Evolutionary conservation across 2,888 invertebrate genomes (phyloP), one percentile per base, ranked within the genome.

Genomic region (Argyresthia albistria): DNA sequence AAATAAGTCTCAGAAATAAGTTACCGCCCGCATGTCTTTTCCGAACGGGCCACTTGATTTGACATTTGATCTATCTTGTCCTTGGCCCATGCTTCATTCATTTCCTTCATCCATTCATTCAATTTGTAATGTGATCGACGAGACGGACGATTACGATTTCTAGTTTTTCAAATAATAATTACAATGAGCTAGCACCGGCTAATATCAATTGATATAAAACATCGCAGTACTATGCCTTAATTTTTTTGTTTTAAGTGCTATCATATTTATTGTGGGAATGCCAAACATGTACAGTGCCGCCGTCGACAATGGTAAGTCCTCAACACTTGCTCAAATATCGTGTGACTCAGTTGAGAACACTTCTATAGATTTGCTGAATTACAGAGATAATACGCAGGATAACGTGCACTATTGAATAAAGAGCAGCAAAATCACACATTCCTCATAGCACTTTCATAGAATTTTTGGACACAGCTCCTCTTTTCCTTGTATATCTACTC

Each of bases 221-320:
- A 76, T 66, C 72, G 66, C 63, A 70, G 59, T 84, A 84, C 73
- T 84, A 86, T 87, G 84, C 76, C 83, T 76, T 87, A 80, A 80
- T 61, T 70, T 66, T 71, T 73, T 76, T 61, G 69, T 66, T 71
- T 73, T 76, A 25, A 74, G 67, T 77, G 69, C 69, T 67, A 69
- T 58, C 68, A 71, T 67, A 42, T 50, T 68, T 68, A 64, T 68
- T 67, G 69, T 76, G 78, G 81, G 77, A 77, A 81, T 83, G 80
- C 80, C 80, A 75, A 83, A 78, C 76, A 76, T 77, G 69, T 79
- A 74, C 72, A 83, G 73, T 76, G 69, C 71, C 66, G 68, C 73
- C 69, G 72, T 80, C 68, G 74, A 80, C 69, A 82, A 70, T 80
- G 83, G 87, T 87, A 73, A 80, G 84, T 75, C 15, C 16, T 46